These are phyloP conservation scores for Champsocephalus gunnari DNA, from an alignment of 2,797 vertebrate species.

Conservation along the genomic window DNA sequence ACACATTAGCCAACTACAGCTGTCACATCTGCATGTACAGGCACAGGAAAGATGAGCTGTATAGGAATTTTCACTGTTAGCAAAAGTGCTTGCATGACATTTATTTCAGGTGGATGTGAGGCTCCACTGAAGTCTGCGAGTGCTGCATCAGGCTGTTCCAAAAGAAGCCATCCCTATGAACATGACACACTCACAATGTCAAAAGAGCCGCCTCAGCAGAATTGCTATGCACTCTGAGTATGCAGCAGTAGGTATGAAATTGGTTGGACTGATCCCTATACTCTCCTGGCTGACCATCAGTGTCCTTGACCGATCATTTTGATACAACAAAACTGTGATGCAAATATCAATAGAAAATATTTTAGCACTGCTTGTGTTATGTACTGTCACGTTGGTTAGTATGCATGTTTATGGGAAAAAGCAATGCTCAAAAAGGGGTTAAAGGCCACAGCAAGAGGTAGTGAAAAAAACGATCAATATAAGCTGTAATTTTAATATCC, in stretches of 20 bases:
- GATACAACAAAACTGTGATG: conserved; percentile 49
- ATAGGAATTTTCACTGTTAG: conserved; percentile 51
- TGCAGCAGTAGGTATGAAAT: conserved; percentile 67
- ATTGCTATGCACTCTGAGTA: conserved; percentile 75
- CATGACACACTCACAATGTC: conserved; percentile 79
- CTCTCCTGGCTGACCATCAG: conserved; percentile 59
- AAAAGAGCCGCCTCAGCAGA: conserved; percentile 79
- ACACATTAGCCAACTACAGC: conserved; percentile 15
- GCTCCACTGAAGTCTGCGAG: conserved; percentile 67
- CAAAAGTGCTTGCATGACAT: conserved; percentile 69
- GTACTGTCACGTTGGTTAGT: not conserved
- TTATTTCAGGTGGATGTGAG: conserved; percentile 61
- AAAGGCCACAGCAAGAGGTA: not conserved
- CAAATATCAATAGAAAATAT: conserved; percentile 59
- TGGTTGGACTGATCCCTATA: conserved; percentile 57
- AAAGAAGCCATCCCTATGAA: conserved; percentile 73
- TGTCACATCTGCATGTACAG: conserved; percentile 48
- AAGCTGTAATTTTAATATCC: too few species aligned
- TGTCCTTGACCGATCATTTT: conserved; percentile 73
- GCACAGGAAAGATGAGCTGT: conserved; percentile 34
- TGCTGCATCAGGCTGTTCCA: conserved; percentile 75
- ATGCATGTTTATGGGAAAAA: not conserved
- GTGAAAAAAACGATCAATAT: not conserved
- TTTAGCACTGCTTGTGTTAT: conserved; percentile 18
- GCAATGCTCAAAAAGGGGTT: not conserved